Evolutionary conservation across 92 coral and sea anemone species (phyloP), one percentile per base, ranked within the genome.

Genomic region (Actinernus sp.): DNA sequence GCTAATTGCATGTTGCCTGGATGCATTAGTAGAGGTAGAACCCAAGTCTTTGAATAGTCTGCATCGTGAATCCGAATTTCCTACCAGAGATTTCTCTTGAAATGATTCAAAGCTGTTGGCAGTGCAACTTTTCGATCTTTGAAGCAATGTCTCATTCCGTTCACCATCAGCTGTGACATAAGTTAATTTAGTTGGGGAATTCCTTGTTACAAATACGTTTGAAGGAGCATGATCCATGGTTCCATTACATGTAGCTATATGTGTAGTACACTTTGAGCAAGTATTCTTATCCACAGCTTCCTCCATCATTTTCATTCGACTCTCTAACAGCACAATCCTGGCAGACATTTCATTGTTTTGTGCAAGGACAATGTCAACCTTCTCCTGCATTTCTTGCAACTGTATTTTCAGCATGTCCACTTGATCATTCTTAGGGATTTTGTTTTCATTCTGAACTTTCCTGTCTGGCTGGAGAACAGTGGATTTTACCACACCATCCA

Each of bases 311-410:
- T 78, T 86, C 34, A 94, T 78, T 67, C 79, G 74, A 45, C 85
- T 94, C 67, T 94, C 98, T 34, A 94, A 61, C 55, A 94, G 73
- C 44, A 91, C 83, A 73, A 94, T 79, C 50, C 94, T 80, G 3
- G 97, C 88, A 33, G 93, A 79, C 88, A 94, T 82, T 41, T 91
- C 91, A 58, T 92, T 83, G 49, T 94, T 94, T 55, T 55, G 58
- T 29, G 78, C 61, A 32, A 86, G 65, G 48, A 87, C 52, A 20
- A 43, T 8, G 31, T 87, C 80, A 50, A 86, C 68, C 41, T 77
- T 86, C 59, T 91, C 84, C 52, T 71, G 91, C 27, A 83, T 20
- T 27, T 83, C 91, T 26, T 63, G 57, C 26, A 83, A 37, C 30
- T 52, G 63, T 27, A 40, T 70, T 26, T 63, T 56, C 12, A 88